These are phyloP conservation scores for Lamprotornis superbus DNA, from an alignment of 2,113 vertebrate species.

Conservation along the genomic window DNA sequence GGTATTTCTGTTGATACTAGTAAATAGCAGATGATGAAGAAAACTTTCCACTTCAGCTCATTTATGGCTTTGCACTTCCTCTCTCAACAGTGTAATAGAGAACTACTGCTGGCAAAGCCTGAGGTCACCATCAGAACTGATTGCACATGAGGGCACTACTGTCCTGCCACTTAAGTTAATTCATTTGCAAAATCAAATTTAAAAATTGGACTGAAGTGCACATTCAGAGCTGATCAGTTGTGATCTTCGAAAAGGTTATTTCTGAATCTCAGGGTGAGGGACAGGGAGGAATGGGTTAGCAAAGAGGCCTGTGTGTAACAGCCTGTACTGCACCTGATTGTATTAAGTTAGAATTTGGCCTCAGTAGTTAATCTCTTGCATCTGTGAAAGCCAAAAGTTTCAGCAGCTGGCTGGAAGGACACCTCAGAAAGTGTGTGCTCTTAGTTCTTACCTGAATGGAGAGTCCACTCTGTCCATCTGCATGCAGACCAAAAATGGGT, in stretches of 20 bases:
- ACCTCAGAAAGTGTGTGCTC: neutral
- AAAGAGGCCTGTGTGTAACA: neutral
- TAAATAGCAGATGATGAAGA: neutral
- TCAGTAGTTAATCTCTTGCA: neutral
- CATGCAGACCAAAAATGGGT: slow-evolving; percentile 96
- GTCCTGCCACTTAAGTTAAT: neutral
- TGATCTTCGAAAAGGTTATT: neutral
- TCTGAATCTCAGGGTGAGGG: neutral
- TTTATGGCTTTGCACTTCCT: neutral
- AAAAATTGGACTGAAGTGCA: neutral
- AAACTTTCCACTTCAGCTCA: neutral
- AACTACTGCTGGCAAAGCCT: neutral
- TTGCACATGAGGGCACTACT: rapidly evolving
- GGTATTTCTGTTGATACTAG: neutral
- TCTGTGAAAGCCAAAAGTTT: neutral
- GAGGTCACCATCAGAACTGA: neutral
- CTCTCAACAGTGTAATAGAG: neutral
- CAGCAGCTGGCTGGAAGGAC: neutral
- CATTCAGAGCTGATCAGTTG: neutral
- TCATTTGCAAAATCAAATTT: neutral
- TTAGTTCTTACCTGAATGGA: slow-evolving; percentile 83
- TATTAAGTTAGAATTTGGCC: neutral
- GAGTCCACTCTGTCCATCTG: slow-evolving; percentile 90
- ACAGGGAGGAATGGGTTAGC: neutral
- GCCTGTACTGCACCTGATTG: neutral